These are phyloP conservation scores for Drosophila yakuba DNA, from an alignment of 1,140 invertebrate genomes.

Conservation along the genomic window DNA sequence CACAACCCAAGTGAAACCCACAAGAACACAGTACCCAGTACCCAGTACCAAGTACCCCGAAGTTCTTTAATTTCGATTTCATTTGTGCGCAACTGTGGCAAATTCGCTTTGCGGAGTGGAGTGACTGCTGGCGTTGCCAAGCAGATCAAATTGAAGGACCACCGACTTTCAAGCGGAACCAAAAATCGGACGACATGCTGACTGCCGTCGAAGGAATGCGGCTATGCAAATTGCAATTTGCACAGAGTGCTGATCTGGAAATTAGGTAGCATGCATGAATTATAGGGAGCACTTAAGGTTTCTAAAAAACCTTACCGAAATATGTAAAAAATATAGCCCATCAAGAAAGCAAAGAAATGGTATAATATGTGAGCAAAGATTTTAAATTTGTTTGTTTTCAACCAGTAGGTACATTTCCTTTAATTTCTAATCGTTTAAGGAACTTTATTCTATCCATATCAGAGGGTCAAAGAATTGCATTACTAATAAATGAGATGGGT, in stretches of 20 bases:
- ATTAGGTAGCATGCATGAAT: constrained; percentile 22
- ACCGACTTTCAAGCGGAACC: constrained; percentile 32
- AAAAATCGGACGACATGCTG: constrained; percentile 41
- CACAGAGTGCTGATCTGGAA: constrained; percentile 13
- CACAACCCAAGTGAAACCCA: not conserved
- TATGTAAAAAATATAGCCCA: no score
- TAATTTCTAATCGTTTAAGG: no score
- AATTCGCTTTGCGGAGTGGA: constrained; percentile 33
- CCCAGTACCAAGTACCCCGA: constrained; percentile 1
- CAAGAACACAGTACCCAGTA: not conserved
- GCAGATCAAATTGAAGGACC: constrained; percentile 55
- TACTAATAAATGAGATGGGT: no score
- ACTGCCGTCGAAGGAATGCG: constrained; percentile 32
- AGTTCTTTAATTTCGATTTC: constrained; percentile 54
- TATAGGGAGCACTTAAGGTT: not conserved
- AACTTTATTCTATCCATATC: no score
- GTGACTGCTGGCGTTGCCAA: constrained; percentile 10
- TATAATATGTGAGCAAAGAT: no score
- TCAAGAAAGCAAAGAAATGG: no score
- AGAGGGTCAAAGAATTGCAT: no score
- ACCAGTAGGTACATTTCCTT: no score
- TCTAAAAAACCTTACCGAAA: no score
- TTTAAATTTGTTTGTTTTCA: no score
- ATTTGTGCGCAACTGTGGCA: constrained; percentile 55
- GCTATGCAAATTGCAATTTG: constrained; percentile 67